phyloP scores from a whole-genome alignment of 2,113 vertebrate genomes.

The Carettochelys insculpta region DNA sequence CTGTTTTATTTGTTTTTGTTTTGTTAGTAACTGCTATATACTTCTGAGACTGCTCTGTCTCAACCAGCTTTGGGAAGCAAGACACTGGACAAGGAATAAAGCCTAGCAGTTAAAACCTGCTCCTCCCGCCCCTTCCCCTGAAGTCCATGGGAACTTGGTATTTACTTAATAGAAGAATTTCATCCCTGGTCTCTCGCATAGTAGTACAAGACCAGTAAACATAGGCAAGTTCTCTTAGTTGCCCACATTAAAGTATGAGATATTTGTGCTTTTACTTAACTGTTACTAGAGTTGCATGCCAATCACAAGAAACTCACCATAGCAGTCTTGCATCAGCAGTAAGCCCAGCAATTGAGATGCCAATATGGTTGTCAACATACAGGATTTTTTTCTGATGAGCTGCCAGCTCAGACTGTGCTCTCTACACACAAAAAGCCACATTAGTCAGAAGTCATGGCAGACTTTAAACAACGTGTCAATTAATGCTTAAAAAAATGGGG shows the following conservation, averaged over 20 bases:
- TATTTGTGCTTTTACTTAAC: conserved; percentile 33
- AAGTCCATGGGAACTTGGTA: conserved; percentile 1
- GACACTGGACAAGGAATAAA: conserved; percentile 28
- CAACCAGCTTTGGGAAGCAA: not conserved
- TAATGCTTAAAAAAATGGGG: conserved; percentile 20
- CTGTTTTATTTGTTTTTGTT: no score
- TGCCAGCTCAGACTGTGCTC: conserved; percentile 97
- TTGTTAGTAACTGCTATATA: not conserved
- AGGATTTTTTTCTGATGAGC: conserved; percentile 99
- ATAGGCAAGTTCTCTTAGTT: conserved; percentile 15
- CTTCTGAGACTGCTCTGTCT: not conserved
- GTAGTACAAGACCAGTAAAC: conserved; percentile 1
- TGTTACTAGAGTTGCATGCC: conserved; percentile 9
- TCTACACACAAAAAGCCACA: conserved; percentile 74
- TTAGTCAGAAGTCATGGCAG: conserved; percentile 22
- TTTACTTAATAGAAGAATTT: not conserved
- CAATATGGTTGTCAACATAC: conserved; percentile 97
- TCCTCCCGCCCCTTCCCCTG: conserved; percentile 20
- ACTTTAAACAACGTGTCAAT: conserved; percentile 23
- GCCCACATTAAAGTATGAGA: not conserved
- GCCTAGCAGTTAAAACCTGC: conserved; percentile 46
- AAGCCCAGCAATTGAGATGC: conserved; percentile 97
- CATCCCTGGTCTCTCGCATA: conserved; percentile 23
- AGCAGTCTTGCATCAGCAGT: conserved; percentile 95
- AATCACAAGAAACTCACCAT: conserved; percentile 81